Base-by-base conservation (phyloP, 2,888 invertebrate genomes). In the Chrysomela aeneicollis region DNA sequence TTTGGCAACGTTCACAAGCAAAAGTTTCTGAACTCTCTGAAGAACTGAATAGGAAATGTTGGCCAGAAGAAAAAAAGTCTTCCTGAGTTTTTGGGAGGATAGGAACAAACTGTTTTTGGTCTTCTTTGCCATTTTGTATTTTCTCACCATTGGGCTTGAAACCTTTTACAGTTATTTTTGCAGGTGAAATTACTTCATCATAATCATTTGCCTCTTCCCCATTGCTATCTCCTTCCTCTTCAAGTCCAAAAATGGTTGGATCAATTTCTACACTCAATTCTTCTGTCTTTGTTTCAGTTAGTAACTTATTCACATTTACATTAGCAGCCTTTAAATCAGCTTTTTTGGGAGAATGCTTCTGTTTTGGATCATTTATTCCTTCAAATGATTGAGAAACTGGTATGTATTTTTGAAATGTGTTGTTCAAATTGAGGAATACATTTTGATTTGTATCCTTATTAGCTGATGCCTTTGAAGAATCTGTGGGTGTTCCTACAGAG, bases 201-300 rank as follows among this genome's bases (percentile, higher is more conserved):
- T 79, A 80, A 66, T 80, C 80, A 63, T 77, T 75, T 4, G 57
- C 66, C 6, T 68, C 71, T n/a, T 74, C 72, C n/a, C 63, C 18
- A 50, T 63, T 64, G 10, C 71, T 68, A 6, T 72, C 69, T 1
- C 72, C 71, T 22, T 76, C 73, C 59, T 76, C 76, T 22, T 74
- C 74, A 5, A 74, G 49, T 5, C 72, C 71, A 66, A 79, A 81
- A 60, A 77, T 77, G 9, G 77, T 77, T 1, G 82, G 82, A 66
- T 82, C 81, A 26, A 82, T 77, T 75, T 82, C 82, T 1, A 81
- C 78, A 65, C 82, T 82, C 19, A 82, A 71, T 68, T 82, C 82
- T 69, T 82, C 82, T 10, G 77, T 77, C 70, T 81, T 81, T 4
- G 69, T 74, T 61, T 79, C 77, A 5, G 74, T 78, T 42, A 79